phyloP scores from a whole-genome alignment of 2,797 vertebrate species.

The Sylvilagus floridanus region DNA sequence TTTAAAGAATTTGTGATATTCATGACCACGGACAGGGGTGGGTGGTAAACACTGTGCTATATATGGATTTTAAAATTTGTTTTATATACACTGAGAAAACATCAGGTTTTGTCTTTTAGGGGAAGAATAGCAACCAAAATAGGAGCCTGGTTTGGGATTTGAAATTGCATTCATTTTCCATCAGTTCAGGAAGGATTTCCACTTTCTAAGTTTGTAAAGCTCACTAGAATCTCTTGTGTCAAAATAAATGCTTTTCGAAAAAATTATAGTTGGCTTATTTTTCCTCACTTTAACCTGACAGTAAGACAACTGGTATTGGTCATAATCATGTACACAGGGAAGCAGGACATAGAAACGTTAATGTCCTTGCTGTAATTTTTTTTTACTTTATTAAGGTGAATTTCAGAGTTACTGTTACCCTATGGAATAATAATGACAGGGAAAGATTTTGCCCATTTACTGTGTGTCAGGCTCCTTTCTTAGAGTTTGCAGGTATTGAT shows the following conservation, averaged over 20 bases:
- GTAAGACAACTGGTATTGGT: slow-evolving; percentile 71
- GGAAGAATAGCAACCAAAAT: slow-evolving; percentile 67
- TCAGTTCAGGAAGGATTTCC: slow-evolving; percentile 66
- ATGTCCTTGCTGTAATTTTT: slow-evolving; percentile 28
- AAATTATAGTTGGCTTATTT: slow-evolving; percentile 55
- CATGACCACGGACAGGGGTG: slow-evolving; percentile 34
- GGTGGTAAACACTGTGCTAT: slow-evolving; percentile 67
- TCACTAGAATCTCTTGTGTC: slow-evolving; percentile 65
- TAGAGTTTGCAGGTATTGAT: background rate
- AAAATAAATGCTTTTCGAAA: slow-evolving; percentile 71
- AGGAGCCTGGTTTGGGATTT: slow-evolving; percentile 68
- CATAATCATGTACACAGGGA: slow-evolving; percentile 30
- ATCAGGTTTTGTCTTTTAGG: slow-evolving; percentile 60
- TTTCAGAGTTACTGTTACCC: slow-evolving; percentile 35
- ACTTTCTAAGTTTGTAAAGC: slow-evolving; percentile 68
- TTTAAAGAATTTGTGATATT: slow-evolving; percentile 70
- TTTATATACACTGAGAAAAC: slow-evolving; percentile 66
- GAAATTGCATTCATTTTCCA: slow-evolving; percentile 76
- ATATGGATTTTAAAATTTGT: slow-evolving; percentile 72
- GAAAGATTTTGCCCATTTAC: background rate
- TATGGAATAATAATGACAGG: background rate
- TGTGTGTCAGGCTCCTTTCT: background rate
- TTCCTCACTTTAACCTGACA: slow-evolving; percentile 64
- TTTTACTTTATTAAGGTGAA: background rate
- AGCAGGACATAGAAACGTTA: slow-evolving; percentile 50